Conservation (phyloP, 2,888 invertebrate species). For the Cantharis rustica region DNA sequence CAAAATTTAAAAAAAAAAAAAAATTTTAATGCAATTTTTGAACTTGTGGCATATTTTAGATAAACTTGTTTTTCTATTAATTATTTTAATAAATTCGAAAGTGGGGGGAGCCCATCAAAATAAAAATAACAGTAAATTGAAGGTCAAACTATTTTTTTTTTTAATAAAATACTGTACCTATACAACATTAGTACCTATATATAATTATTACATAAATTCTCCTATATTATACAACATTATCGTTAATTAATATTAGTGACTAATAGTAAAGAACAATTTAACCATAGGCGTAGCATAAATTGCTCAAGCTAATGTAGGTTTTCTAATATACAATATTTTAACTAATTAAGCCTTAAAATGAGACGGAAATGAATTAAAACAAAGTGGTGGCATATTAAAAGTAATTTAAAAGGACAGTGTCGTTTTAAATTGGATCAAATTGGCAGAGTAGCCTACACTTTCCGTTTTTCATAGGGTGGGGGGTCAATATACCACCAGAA, state of each 20-base stretch:
- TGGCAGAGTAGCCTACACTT: constrained; percentile 20
- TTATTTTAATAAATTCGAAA: constrained; percentile 2
- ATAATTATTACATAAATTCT: neutral
- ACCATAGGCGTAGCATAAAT: neutral
- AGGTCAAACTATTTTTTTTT: neutral
- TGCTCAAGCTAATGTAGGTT: neutral
- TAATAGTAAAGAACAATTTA: neutral
- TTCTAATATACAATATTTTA: neutral
- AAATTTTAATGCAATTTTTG: neutral
- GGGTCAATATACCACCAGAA: neutral
- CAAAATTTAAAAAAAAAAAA: neutral
- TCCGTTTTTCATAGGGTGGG: constrained; percentile 15
- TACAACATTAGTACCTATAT: neutral
- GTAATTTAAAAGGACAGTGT: constrained; percentile 21
- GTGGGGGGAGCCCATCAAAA: neutral
- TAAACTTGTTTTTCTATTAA: neutral
- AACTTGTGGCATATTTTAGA: neutral
- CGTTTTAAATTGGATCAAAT: constrained; percentile 21
- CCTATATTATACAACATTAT: neutral
- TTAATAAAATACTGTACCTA: neutral
- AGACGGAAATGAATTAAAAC: constrained; percentile 19
- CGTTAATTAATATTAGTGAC: neutral
- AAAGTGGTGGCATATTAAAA: constrained; percentile 19
- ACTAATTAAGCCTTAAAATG: constrained; percentile 7
- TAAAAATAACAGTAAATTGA: neutral